Evolutionary conservation across 2,113 vertebrate species (phyloP).

Genomic region (Brienomyrus longianalis): DNA sequence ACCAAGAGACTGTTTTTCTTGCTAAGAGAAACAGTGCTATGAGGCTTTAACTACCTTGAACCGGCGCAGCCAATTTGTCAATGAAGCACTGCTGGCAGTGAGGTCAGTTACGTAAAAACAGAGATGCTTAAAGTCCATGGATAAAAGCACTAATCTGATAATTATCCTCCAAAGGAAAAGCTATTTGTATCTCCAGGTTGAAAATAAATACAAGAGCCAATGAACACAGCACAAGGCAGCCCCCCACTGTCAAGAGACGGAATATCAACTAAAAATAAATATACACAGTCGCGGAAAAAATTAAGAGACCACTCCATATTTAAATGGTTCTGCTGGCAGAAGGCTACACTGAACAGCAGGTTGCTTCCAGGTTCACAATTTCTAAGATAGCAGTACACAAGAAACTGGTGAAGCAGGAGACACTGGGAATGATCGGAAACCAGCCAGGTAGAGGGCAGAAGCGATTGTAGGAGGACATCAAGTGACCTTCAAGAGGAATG

Average conservation of each 20-base stretch:
- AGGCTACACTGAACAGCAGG: too few species aligned
- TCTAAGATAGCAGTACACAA: too few species aligned
- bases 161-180: neutral
- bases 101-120: neutral
- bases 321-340: too few species aligned
- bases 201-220: neutral
- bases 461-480: too few species aligned
- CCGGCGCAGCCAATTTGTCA: neutral
- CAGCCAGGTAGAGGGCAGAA: too few species aligned
- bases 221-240: neutral
- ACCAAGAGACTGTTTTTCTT: neutral
- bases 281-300: neutral
- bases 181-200: neutral
- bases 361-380: too few species aligned
- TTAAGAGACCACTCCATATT: too few species aligned
- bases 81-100: neutral
- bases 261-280: neutral
- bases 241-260: neutral
- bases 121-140: neutral
- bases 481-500: too few species aligned
- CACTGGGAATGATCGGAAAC: too few species aligned
- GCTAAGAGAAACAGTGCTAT: neutral
- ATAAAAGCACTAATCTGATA: neutral
- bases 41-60: neutral
- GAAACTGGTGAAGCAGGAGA: too few species aligned